Evolutionary conservation across 2,888 invertebrate genomes (phyloP).

Genomic region (Conomelus anceps): DNA sequence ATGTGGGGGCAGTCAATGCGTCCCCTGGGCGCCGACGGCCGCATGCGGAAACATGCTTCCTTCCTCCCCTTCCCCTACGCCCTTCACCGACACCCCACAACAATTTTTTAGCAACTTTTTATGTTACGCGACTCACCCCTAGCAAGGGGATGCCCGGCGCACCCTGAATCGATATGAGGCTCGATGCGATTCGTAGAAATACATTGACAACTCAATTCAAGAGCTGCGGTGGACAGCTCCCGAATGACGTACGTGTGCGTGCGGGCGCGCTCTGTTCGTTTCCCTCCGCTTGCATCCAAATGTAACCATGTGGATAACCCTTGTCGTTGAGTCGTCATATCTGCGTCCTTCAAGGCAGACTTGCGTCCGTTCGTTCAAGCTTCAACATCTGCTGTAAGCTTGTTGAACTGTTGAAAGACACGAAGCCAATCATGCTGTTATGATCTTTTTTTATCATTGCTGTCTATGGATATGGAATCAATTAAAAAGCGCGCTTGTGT

Average conservation of each 20-base stretch:
- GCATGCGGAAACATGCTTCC: neutral
- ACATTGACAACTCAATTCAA: neutral
- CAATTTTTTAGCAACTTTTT: neutral
- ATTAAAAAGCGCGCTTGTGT: too few species aligned
- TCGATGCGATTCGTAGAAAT: neutral
- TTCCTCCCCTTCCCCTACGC: neutral
- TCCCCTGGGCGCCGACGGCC: neutral
- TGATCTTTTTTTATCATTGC: neutral
- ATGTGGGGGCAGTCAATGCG: neutral
- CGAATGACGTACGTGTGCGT: neutral
- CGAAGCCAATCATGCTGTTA: neutral
- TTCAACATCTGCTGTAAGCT: neutral
- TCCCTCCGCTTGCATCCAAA: too few species aligned
- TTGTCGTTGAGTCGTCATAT: neutral
- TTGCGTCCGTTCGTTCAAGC: neutral
- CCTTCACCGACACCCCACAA: neutral
- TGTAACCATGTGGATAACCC: neutral
- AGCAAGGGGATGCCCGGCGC: neutral
- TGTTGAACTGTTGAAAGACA: neutral
- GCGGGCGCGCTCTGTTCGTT: too few species aligned
- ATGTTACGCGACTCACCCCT: neutral
- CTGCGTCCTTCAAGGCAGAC: neutral
- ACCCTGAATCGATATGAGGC: neutral
- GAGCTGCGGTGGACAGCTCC: neutral
- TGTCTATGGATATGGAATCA: too few species aligned